phyloP scores from a whole-genome alignment of 2,113 vertebrate species.

The Garra rufa region DNA sequence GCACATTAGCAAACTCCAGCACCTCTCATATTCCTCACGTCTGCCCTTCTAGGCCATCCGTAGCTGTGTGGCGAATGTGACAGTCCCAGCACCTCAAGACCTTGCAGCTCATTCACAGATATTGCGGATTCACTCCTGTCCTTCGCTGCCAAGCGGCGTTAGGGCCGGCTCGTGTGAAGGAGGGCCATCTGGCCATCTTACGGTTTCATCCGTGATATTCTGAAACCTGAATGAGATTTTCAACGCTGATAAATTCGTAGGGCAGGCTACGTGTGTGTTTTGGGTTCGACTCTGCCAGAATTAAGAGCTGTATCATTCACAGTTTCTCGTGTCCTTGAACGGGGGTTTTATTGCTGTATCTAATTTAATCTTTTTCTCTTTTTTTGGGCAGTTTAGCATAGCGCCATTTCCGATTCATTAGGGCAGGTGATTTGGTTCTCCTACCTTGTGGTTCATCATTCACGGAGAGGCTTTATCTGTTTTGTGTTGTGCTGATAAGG shows the following conservation, averaged over 20 bases:
- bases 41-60: background rate
- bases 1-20: constrained; percentile 18
- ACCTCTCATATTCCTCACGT: background rate
- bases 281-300: background rate
- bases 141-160: background rate
- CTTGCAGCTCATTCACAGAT: constrained; percentile 30
- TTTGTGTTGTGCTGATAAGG: constrained; percentile 40
- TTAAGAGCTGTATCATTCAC: background rate
- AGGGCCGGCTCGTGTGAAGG: background rate
- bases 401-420: constrained; percentile 15
- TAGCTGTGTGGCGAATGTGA: constrained; percentile 9
- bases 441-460: constrained; percentile 10
- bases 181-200: constrained; percentile 46
- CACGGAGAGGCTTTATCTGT: constrained; percentile 13
- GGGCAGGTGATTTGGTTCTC: background rate
- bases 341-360: background rate
- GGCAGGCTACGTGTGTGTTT: constrained; percentile 2
- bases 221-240: constrained; percentile 29
- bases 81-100: constrained; percentile 11
- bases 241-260: constrained; percentile 12
- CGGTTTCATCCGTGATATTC: constrained; percentile 32
- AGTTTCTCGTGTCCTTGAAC: constrained; percentile 30
- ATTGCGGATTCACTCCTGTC: constrained; percentile 10
- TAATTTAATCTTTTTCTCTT: background rate
- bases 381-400: background rate